A percentile compares a stretch with the other conserved stretches of the same genome.
Conservation (phyloP, 2,113 vertebrate genomes). For the Thunnus maccoyii region DNA sequence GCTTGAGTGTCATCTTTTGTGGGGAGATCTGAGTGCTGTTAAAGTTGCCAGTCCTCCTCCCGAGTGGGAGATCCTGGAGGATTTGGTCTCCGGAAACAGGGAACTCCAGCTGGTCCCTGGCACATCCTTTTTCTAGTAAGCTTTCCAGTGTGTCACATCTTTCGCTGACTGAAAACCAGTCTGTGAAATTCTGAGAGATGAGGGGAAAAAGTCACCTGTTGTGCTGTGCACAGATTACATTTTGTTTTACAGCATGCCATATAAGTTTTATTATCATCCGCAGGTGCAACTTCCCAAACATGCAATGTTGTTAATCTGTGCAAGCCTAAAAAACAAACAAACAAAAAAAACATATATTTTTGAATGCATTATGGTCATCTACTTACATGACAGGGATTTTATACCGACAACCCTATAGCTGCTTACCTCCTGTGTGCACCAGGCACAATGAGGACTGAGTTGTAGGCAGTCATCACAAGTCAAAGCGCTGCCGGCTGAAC, state of each 20-base stretch:
- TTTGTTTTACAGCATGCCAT: not conserved
- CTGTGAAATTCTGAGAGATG: slow-evolving; percentile 92
- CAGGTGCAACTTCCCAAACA: not conserved
- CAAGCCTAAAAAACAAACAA: not conserved
- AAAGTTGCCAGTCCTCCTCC: slow-evolving; percentile 77
- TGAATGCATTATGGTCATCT: not conserved
- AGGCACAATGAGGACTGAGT: slow-evolving; percentile 91
- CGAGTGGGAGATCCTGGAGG: slow-evolving; percentile 86
- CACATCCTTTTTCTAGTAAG: slow-evolving; percentile 90
- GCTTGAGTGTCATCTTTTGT: slow-evolving; percentile 90
- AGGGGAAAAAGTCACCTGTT: slow-evolving; percentile 9
- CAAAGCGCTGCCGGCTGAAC: slow-evolving; percentile 85
- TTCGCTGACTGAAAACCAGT: slow-evolving; percentile 84
- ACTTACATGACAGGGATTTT: not conserved
- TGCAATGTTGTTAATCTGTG: not conserved
- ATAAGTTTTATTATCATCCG: not conserved
- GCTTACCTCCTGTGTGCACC: slow-evolving; percentile 96
- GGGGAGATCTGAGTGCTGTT: slow-evolving; percentile 93
- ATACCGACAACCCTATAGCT: not conserved
- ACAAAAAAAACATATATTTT: not conserved
- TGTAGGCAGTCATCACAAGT: slow-evolving; percentile 94
- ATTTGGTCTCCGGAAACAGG: slow-evolving; percentile 86
- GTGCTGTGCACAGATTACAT: not conserved
- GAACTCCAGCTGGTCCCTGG: slow-evolving; percentile 86
- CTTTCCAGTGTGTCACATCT: slow-evolving; percentile 90